Base-by-base conservation (phyloP, 1,140 invertebrate species). In the Delia radicum region DNA sequence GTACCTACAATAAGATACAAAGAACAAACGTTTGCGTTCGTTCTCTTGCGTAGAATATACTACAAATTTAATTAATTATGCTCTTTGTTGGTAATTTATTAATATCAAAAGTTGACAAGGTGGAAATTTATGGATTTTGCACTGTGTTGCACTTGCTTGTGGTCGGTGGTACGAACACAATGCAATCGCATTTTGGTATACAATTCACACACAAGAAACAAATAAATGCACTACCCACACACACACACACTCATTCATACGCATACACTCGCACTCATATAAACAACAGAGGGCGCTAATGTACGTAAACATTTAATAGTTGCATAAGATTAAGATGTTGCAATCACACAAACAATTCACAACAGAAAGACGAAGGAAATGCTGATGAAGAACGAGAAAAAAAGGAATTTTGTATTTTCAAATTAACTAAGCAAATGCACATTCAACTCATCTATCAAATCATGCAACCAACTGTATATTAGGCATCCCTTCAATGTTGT, bases 61-160 rank as follows among this genome's bases (percentile, higher is more conserved):
- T 33, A 69, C 65, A 69, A 69, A 69, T 69, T 61, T 75, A 75
- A 75, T 75, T 75, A 75, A 75, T 75, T 75, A 75, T 75, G 63
- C 74, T 42, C 74, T 75, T 75, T 75, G 65, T 69, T 69, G 63
- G 74, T 75, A 75, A 75, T 71, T 75, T 75, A 75, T 75, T 75
- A 75, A 75, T 69, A 75, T 75, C 65, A 75, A 75, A 75, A 75
- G 74, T 75, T 75, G 74, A 75, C 74, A 75, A 75, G 74, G 74
- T 75, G 74, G 74, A 75, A 75, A 75, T 75, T 75, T 75, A 75
- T 75, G 74, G 62, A 75, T 75, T 75, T 69, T 75, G 18, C 46
- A 24, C 61, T 55, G 48, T 21, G 18, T 21, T 55, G 48, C 48
- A 55, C 48, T 55, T 55, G 48, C 48, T 55, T 55, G 48, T 55